These are phyloP conservation scores for Pteria penguin DNA, from an alignment of 2,888 invertebrate species.

Conservation along the genomic window DNA sequence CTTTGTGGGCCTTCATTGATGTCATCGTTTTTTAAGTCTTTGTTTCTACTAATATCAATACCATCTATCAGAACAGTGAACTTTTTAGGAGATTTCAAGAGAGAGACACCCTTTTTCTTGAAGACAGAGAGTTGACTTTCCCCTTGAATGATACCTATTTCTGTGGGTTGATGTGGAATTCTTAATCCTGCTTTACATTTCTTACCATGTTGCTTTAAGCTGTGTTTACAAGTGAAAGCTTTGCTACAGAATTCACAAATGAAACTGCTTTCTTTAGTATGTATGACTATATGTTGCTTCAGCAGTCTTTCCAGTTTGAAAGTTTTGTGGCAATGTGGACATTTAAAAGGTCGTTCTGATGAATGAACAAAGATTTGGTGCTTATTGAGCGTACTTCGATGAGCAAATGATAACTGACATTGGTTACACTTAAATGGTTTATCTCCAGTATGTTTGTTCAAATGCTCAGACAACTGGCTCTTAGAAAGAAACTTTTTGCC, in stretches of 20 bases:
- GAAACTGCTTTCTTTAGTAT: constrained; percentile 60
- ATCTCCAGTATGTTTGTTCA: constrained; percentile 70
- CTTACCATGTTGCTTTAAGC: constrained; percentile 54
- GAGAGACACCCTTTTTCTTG: background rate
- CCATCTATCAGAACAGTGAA: background rate
- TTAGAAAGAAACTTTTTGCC: constrained; percentile 57
- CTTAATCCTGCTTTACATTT: constrained; percentile 52
- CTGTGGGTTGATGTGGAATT: background rate
- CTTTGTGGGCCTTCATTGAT: background rate
- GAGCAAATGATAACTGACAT: constrained; percentile 63
- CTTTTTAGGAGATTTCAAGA: background rate
- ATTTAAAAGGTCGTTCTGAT: constrained; percentile 59
- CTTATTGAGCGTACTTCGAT: constrained; percentile 60
- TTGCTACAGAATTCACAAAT: constrained; percentile 55
- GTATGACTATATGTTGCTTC: constrained; percentile 59
- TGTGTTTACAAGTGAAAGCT: constrained; percentile 51
- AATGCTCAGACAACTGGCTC: constrained; percentile 61
- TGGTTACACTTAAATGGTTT: constrained; percentile 62
- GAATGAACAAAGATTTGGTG: constrained; percentile 65
- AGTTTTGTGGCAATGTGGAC: constrained; percentile 59
- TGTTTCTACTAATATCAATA: too few relatives aligned
- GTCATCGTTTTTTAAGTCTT: too few relatives aligned
- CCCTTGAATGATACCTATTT: background rate
- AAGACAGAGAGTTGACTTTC: background rate
- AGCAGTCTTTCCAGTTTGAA: constrained; percentile 64